phyloP scores from a whole-genome alignment of 2,797 vertebrate genomes.

The Enoplosus armatus region DNA sequence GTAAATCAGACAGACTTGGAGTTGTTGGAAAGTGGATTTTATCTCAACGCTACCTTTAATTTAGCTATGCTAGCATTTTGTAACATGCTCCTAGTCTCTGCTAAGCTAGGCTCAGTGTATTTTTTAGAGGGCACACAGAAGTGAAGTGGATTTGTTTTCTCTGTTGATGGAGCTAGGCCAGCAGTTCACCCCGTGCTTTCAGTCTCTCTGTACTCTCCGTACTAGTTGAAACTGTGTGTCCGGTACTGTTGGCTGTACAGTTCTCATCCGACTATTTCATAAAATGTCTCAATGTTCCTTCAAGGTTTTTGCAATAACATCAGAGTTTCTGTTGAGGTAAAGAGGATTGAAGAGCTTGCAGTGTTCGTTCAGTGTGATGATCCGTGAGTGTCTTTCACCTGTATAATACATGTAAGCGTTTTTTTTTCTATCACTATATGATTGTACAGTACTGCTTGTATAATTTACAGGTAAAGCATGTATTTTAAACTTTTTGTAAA shows the following conservation, averaged over 20 bases:
- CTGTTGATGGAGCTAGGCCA: not conserved
- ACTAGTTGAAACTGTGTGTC: not conserved
- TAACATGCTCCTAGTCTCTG: not conserved
- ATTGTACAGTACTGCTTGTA: slow-evolving; percentile 95
- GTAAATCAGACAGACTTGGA: no score
- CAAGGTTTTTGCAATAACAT: slow-evolving; percentile 63
- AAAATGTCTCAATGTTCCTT: slow-evolving; percentile 38
- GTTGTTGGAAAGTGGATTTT: not conserved
- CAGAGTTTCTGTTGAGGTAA: slow-evolving; percentile 39
- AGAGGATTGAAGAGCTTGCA: slow-evolving; percentile 34
- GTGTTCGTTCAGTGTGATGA: slow-evolving; percentile 53
- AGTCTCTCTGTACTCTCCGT: not conserved
- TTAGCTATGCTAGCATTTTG: not conserved
- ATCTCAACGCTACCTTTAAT: not conserved
- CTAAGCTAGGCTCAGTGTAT: not conserved
- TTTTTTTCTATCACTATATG: slow-evolving; percentile 89
- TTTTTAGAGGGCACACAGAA: not conserved
- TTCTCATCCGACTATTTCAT: not conserved
- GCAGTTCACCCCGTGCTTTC: not conserved
- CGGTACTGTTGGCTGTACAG: not conserved
- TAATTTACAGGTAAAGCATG: slow-evolving; percentile 88
- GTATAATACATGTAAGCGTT: slow-evolving; percentile 69
- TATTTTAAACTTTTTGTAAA: slow-evolving; percentile 86
- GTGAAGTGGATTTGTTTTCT: not conserved
- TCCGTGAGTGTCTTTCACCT: slow-evolving; percentile 79